Percentiles rank a stretch among this genome's conserved stretches.
These are phyloP conservation scores for Austrolebias charrua DNA, from an alignment of 2,797 vertebrate species.

Conservation along the genomic window DNA sequence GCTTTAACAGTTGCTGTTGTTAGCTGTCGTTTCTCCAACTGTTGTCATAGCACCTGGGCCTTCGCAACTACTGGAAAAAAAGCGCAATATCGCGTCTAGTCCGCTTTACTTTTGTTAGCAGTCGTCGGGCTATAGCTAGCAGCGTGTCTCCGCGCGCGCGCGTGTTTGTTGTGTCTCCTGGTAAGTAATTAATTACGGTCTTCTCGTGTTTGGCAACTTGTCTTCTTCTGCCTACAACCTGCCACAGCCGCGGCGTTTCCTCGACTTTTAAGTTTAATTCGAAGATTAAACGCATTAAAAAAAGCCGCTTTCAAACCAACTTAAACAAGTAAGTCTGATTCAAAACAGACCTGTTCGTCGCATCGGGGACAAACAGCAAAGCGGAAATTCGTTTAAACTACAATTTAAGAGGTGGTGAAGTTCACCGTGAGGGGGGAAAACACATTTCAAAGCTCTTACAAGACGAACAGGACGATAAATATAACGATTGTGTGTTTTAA, in stretches of 20 bases:
- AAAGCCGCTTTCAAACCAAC: constrained; percentile 11
- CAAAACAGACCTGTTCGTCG: neutral
- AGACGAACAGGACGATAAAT: neutral
- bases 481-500: neutral
- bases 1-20: constrained; percentile 72
- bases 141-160: constrained; percentile 63
- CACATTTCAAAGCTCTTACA: neutral
- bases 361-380: neutral
- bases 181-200: constrained; percentile 22
- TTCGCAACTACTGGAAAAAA: constrained; percentile 73
- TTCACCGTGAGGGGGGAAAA: neutral
- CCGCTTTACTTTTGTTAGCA: constrained; percentile 79
- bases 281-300: neutral
- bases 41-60: constrained; percentile 80
- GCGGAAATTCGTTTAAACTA: neutral
- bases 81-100: constrained; percentile 64
- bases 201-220: constrained; percentile 12
- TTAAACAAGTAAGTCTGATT: constrained; percentile 5
- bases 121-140: constrained; percentile 74
- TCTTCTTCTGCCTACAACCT: constrained; percentile 1
- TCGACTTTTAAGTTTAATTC: constrained; percentile 46
- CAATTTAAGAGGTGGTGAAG: no score
- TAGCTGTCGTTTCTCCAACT: constrained; percentile 69
- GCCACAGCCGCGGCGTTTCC: constrained; percentile 9
- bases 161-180: constrained; percentile 46